Evolutionary conservation across 2,888 invertebrate genomes (phyloP), one percentile per base, ranked within the genome.

Genomic region (Poecilobothrus nobilitatus): DNA sequence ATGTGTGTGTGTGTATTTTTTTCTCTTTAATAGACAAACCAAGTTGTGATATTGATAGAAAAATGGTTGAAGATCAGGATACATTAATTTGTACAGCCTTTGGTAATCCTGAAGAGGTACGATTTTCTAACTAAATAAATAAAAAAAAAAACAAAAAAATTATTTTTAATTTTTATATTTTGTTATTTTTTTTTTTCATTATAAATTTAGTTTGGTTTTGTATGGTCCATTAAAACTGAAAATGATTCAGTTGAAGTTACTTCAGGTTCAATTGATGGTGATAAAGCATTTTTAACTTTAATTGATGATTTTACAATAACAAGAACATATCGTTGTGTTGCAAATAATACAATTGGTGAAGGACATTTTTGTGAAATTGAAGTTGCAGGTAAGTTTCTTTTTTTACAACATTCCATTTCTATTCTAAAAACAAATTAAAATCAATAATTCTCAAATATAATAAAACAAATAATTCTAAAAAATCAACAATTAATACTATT

Each of bases 161-260:
- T 10, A 63, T 63, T 37, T 37, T 37, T n/a, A n/a, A n/a, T n/a
- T n/a, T n/a, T n/a, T n/a, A n/a, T 37, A 10, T 37, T 37, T 62
- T 62, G 15, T 20, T 20, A 62, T 62, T 12, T 62, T 62, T 62
- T 68, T 62, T 67, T 69, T 65, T 69, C 66, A 67, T 70, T 67
- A 64, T 62, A 67, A 68, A 74, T 76, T 20, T 79, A 87, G 87
- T 86, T 86, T 20, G 86, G 88, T 69, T 95, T 94, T 83, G 85
- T 86, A 41, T 95, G 95, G 95, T 89, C 88, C 76, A 85, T 93
- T 71, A 92, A 92, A 81, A 91, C 89, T 75, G 90, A 90, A 77
- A 93, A 94, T 80, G 91, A 92, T 80, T 90, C 90, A 15, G 83
- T 89, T 70, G 87, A 87, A 73, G 82, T 84, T 74, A 87, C 88